Evolutionary conservation across 1,140 invertebrate species (phyloP).

Genomic region (Camponotus floridanus): DNA sequence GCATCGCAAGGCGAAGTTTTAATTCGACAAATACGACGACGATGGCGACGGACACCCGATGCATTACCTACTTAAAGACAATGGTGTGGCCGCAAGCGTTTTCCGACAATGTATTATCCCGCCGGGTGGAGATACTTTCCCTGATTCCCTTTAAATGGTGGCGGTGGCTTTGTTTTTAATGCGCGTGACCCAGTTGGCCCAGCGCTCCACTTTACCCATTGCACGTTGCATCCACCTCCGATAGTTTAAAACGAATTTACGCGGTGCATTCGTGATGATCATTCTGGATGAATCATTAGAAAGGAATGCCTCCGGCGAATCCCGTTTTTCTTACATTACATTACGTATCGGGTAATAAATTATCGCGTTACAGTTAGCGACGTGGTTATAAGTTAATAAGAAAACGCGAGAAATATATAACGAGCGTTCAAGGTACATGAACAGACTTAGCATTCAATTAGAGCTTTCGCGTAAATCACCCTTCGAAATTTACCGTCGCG

Average conservation of each 20-base stretch:
- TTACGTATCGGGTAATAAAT: neutral
- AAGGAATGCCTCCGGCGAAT: neutral
- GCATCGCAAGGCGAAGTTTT: constrained; percentile 65
- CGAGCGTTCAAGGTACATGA: neutral
- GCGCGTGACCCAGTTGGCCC: constrained; percentile 75
- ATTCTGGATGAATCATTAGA: constrained; percentile 37
- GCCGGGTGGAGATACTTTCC: constrained; percentile 68
- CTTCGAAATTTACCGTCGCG: constrained; percentile 3
- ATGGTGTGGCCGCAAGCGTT: constrained; percentile 71
- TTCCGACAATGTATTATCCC: constrained; percentile 73
- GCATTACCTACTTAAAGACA: constrained; percentile 77
- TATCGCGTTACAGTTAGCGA: constrained; percentile 1
- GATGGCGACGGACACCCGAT: constrained; percentile 54
- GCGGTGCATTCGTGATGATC: constrained; percentile 25
- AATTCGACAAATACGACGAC: constrained; percentile 72
- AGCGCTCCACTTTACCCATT: constrained; percentile 64
- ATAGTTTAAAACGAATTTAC: constrained; percentile 66
- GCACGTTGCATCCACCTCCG: constrained; percentile 58
- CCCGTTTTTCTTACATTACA: neutral
- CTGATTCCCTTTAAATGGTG: constrained; percentile 75
- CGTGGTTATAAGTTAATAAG: neutral
- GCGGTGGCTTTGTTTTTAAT: constrained; percentile 76
- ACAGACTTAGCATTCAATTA: constrained; percentile 22
- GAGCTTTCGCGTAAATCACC: constrained; percentile 36
- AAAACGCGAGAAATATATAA: constrained; percentile 1